phyloP scores from a whole-genome alignment of 2,797 vertebrate species.

The Siniperca undulata region DNA sequence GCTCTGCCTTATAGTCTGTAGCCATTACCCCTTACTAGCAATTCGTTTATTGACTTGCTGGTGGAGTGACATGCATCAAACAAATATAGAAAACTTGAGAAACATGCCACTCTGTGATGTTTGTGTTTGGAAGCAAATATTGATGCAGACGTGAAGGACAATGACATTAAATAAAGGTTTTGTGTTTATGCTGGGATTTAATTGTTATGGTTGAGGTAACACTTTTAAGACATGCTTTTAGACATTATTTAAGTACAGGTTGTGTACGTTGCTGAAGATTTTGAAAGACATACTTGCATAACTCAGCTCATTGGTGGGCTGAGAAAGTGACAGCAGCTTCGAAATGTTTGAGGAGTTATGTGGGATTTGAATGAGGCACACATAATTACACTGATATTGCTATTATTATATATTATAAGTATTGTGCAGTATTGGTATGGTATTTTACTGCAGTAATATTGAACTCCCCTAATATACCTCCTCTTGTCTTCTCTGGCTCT shows the following conservation, averaged over 20 bases:
- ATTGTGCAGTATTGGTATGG: slow-evolving; percentile 10
- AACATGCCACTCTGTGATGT: neutral
- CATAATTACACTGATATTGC: slow-evolving; percentile 16
- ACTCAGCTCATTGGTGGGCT: slow-evolving; percentile 12
- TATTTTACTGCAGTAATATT: slow-evolving; percentile 31
- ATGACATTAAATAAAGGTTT: neutral
- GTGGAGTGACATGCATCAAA: neutral
- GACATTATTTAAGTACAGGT: slow-evolving; percentile 7
- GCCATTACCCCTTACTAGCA: neutral
- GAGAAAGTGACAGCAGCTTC: slow-evolving; percentile 28
- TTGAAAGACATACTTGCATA: slow-evolving; percentile 1
- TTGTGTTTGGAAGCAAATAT: neutral
- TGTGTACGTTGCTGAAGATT: neutral
- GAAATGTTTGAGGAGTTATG: slow-evolving; percentile 26
- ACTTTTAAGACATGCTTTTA: slow-evolving; percentile 11
- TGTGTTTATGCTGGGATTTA: neutral
- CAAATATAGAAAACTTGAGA: neutral
- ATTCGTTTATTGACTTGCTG: neutral
- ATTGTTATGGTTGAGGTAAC: neutral
- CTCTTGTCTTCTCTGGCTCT: slow-evolving; percentile 27
- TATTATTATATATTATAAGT: slow-evolving; percentile 1
- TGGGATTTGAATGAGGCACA: slow-evolving; percentile 41
- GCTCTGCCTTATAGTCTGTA: neutral
- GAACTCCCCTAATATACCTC: slow-evolving; percentile 6
- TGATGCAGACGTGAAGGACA: neutral